Evolutionary conservation across 2,888 invertebrate genomes (phyloP), one percentile per base, ranked within the genome.

Genomic region (Cheilosia vulpina): DNA sequence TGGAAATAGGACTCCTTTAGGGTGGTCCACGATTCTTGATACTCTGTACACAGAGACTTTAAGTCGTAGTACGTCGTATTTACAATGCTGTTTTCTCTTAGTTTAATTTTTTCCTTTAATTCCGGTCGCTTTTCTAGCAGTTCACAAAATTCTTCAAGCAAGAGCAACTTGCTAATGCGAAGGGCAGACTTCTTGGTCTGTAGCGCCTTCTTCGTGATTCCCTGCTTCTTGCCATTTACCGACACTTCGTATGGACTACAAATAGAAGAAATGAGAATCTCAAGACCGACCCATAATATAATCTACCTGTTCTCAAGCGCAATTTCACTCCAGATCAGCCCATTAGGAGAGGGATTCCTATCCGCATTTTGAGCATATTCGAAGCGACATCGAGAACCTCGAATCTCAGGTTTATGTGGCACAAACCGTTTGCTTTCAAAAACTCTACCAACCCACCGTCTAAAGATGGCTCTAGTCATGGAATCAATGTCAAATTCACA

Each of bases 171-270:
- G 88, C 94, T 94, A 50, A 95, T 93, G 65, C 92, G 90, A 75
- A 95, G 90, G 45, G 93, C 92, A 58, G 91, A 93, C 15, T 90
- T 93, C 19, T 91, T 91, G 24, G 89, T 90, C 63, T 91, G 90
- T 31, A 91, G 41, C 1, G 89, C 88, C 41, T 95, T 96, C 90
- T 95, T 96, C 0, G 96, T 97, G 1, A 95, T 93, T 4, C 98
- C 98, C 90, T 96, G 95, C 87, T 95, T 96, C 88, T 93, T 94
- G 4, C 98, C 98, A 89, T 95, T 94, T 0, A 97, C 95, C 21
- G 95, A 94, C 34, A 97, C 94, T 93, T 97, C 96, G 55, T 93
- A 90, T 41, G 93, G 89, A 68, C 96, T 96, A 89, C 82, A 93
- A 93, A 88, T 91, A 90, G 69, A 90, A 38, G 92, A 93, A 5